Conservation (phyloP, 2,888 invertebrate genomes). For the Caenorhabditis uteleia region DNA sequence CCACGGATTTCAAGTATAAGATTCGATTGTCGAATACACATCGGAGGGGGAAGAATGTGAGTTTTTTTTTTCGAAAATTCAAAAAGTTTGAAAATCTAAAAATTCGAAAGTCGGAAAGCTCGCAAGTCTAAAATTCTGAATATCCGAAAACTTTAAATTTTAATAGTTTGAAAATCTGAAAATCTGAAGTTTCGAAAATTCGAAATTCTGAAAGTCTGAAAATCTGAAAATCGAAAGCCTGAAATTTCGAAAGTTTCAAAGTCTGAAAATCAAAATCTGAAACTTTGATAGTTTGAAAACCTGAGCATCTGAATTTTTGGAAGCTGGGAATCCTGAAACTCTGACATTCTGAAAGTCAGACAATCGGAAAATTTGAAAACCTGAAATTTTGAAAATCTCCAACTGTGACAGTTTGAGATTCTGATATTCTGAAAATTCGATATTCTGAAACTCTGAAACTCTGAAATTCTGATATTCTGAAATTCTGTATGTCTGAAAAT, state of each 20-base stretch:
- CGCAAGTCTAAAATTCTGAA: neutral
- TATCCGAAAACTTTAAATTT: neutral
- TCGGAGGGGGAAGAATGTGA: slow-evolving; percentile 62
- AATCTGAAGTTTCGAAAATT: neutral
- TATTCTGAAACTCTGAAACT: too few relatives aligned
- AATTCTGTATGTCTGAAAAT: too few relatives aligned
- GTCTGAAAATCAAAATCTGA: neutral
- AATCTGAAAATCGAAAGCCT: neutral
- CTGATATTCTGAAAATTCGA: too few relatives aligned
- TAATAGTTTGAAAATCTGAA: neutral
- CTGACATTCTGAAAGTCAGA: too few relatives aligned
- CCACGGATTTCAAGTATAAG: slow-evolving; percentile 48
- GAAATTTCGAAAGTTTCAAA: neutral
- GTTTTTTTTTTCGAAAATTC: slow-evolving; percentile 2
- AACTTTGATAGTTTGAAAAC: too few relatives aligned
- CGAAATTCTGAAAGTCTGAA: neutral
- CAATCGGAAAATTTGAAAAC: too few relatives aligned
- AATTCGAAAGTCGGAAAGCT: neutral
- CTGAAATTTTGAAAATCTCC: too few relatives aligned
- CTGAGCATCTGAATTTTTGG: too few relatives aligned
- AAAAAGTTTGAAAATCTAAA: neutral
- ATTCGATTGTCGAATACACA: slow-evolving; percentile 63
- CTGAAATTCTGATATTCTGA: too few relatives aligned
- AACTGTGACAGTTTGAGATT: too few relatives aligned
- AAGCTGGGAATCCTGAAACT: too few relatives aligned